Base-by-base conservation (phyloP, 2,888 invertebrate species). In the Ochropleura plecta region DNA sequence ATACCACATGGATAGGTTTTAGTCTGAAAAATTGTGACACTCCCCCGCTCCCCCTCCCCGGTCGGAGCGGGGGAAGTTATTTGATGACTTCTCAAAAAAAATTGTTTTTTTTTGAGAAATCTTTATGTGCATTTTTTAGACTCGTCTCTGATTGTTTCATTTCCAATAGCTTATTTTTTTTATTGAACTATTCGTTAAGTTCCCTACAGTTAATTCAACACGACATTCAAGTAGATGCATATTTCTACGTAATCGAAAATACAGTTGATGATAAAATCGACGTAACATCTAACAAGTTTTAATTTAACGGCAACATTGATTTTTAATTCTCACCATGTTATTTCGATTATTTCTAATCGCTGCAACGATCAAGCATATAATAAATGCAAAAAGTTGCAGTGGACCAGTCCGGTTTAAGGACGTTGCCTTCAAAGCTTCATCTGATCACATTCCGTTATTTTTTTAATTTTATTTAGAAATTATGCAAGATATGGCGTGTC, bases 401-500 rank as follows among this genome's bases (percentile, higher is more conserved):
- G 20, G 42, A 12, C 18, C 48, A 40, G 48, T 48, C 76, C 76
- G 59, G 72, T 72, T 16, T 72, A 70, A 82, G 84, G 84, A 82
- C 84, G n/a, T 84, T 82, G 82, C 66, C 84, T 81, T 83, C 62
- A 67, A 64, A 84, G 66, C 81, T 81, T 83, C 53, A 70, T 76
- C 57, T 67, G 57, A 65, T 60, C 63, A 67, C 76, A 81, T 81
- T 84, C 84, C 84, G 73, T 73, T 77, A 73, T 18, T 67, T 80
- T 78, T 76, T 48, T 30, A 30, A 30, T 30, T 82, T 79, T 85
- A 85, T 84, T 80, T 75, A 59, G 65, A 78, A 80, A 77, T 84
- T 84, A 84, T 82, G 85, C 83, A 85, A 85, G 84, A 77, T 83
- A 75, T 72, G 57, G 74, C 73, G 81, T 84, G 83, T 83, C 83